Evolutionary conservation across 2,888 invertebrate species (phyloP), one percentile per base, ranked within the genome.

Genomic region (Agrotis clavis): DNA sequence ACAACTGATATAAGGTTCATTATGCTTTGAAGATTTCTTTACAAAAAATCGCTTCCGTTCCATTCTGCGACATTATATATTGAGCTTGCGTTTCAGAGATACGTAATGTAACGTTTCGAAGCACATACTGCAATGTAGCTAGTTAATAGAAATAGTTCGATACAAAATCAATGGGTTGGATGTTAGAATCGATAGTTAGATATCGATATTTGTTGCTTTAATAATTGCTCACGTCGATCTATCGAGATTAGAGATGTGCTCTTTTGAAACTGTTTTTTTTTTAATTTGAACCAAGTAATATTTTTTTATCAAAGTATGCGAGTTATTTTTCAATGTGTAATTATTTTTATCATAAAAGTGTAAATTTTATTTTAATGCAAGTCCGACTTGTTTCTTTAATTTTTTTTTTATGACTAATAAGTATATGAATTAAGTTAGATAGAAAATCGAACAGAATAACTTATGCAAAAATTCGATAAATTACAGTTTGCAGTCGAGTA

Each of bases 361-460:
- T 67, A 53, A 63, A 54, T 11, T 70, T 66, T 78, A 61, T 59
- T 77, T 71, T 64, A 54, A 54, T 51, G 25, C 45, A 77, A 60
- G 45, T 60, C 25, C 6, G 50, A 59, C 25, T 65, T 66, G 41
- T 73, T 47, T 54, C 57, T 60, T 77, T 72, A 41, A 45, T 11
- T 79, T 71, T 11, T 79, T 71, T 78, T 66, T 74, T 56, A 60
- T 67, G 45, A 70, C 47, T 67, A 63, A 63, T 35, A 63, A 41
- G 19, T 72, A 51, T 71, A 61, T 41, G 51, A 72, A 48, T 56
- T 79, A 74, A 65, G 62, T 69, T 79, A 63, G 80, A 54, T 66
- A 78, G 65, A 59, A 54, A 79, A 77, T 79, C 74, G n/a, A 54
- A 54, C 79, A 54, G 79, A 72, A 50, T 51, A 56, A 68, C 53